Evolutionary conservation across 2,113 vertebrate species (phyloP).

Genomic region (Hypanus sabinus): DNA sequence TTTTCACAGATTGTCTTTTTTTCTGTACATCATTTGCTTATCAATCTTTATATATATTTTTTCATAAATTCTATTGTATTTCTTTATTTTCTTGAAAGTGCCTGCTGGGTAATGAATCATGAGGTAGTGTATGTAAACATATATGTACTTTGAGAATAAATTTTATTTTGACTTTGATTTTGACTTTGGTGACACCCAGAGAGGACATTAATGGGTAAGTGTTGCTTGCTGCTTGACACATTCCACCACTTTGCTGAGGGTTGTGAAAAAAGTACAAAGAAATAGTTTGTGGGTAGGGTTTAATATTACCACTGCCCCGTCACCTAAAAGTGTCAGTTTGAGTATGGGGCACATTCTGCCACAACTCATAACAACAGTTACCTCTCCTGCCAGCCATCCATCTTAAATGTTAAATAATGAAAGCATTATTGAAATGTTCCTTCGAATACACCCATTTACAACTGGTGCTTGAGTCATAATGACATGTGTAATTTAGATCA

Average conservation of each 20-base stretch:
- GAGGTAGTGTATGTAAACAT: too few relatives aligned
- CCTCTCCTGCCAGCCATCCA: background rate
- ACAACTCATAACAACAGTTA: background rate
- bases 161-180: too few relatives aligned
- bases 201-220: too few relatives aligned
- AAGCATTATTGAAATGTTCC: background rate
- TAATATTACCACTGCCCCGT: background rate
- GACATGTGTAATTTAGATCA: constrained; percentile 9
- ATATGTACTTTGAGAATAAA: too few relatives aligned
- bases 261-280: background rate
- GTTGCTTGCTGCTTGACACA: too few relatives aligned
- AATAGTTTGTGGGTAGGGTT: background rate
- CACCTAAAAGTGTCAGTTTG: background rate
- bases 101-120: too few relatives aligned
- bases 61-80: background rate
- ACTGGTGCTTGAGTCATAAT: background rate
- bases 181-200: too few relatives aligned
- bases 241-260: too few relatives aligned
- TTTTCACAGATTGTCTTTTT: too few relatives aligned
- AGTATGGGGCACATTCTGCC: background rate
- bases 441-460: constrained; percentile 21
- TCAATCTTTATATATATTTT: too few relatives aligned
- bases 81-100: too few relatives aligned
- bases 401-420: background rate
- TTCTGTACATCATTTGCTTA: too few relatives aligned